Base-by-base conservation (phyloP, 2,113 vertebrate genomes). In the Myotis davidii region DNA sequence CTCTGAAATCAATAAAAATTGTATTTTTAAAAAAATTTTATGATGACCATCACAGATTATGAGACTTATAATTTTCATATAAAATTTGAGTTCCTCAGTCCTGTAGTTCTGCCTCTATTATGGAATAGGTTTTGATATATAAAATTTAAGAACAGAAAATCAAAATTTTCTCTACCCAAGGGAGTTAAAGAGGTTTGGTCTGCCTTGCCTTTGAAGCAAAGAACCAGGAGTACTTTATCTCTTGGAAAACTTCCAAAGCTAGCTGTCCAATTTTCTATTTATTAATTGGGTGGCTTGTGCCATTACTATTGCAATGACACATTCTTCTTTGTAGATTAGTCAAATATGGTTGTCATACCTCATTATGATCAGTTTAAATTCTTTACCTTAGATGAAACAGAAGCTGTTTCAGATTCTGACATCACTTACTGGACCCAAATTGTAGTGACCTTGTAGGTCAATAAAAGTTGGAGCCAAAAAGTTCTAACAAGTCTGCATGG, bases 311-410 rank as follows among this genome's bases (percentile, higher is more conserved):
- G 86, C 65, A 83, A n/a, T 95, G 88, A 76, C 56, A 85, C 50
- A 96, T 88, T 94, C 83, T 78, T 82, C 86, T 88, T 65, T 84
- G 34, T 39, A 83, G 85, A 76, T 95, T 86, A 94, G 54, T 73
- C 20, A 97, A 78, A 90, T 93, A 72, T 2, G n/a, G 67, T 86
- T 94, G 89, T 97, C 96, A 96, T 95, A 96, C 37, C 10, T 96
- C 25, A 92, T 90, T 96, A 92, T 13, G 37, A 97, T 97, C 94
- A 93, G 34, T 45, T 95, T 94, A 94, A 97, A 18, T 61, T 90
- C 85, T 95, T 86, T 73, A 87, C 73, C n/a, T 65, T 90, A 64
- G 32, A 93, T 91, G 77, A 96, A 94, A 95, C 69, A 73, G 18
- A 96, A 61, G 34, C 3, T 91, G 20, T 64, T 84, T 97, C 54